Base-by-base conservation (phyloP, 1,140 invertebrate species). In the Acromyrmex heyeri region DNA sequence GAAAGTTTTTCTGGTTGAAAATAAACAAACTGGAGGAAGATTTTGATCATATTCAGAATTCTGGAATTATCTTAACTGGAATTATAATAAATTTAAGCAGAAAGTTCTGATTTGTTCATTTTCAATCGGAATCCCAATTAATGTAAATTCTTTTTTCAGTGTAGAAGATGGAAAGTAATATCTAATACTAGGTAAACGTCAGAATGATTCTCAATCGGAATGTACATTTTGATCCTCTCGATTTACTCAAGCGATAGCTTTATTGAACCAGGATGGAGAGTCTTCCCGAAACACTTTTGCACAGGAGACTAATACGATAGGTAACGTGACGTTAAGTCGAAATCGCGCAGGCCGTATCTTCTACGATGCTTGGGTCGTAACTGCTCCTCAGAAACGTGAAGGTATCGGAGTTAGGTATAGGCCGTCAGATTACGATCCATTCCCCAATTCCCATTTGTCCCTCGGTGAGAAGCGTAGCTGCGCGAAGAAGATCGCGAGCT, bases 311-410 rank as follows among this genome's bases (percentile, higher is more conserved):
- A 94, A 94, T 94, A 89, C 91, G 93, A 94, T 93, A 92, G 91
- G 89, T 93, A 92, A 94, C 92, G 93, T 93, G 93, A 94, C 94
- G 90, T 88, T 91, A 89, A 92, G 91, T 90, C 92, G 91, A 91
- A 91, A 91, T 89, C 79, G 89, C 90, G 83, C 86, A 78, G 88
- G 75, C 65, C 86, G 86, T 72, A 77, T 78, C 59, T 55, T 48
- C 18, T 34, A 70, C 78, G 53, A 79, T 16, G 78, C 62, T 73
- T 53, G 69, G 59, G 57, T 72, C 83, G 67, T 85, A 91, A 91
- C 88, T 88, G 88, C 92, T 91, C 72, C 76, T 93, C 87, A 61
- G 87, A 78, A 79, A 87, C 86, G 87, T 78, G 67, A 91, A 91
- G 91, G 93, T 92, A 94, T 93, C 92, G 64, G 89, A 91, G 92